phyloP scores from a whole-genome alignment of 2,797 vertebrate species.

The Ispidina picta region DNA sequence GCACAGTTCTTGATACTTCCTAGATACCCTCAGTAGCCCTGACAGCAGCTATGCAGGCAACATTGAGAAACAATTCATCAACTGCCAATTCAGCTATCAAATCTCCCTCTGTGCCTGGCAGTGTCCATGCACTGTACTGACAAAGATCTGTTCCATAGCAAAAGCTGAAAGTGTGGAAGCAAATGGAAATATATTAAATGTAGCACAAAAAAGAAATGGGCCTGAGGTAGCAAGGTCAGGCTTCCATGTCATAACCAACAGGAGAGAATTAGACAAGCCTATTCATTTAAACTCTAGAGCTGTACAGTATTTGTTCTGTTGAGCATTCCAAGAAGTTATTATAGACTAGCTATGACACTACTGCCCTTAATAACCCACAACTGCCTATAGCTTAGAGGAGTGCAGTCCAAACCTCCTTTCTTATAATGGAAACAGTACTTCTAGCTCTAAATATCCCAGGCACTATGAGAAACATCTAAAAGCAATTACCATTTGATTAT shows the following conservation, averaged over 20 bases:
- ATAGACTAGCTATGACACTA: not conserved
- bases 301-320: not conserved
- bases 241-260: not conserved
- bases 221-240: not conserved
- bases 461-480: not conserved
- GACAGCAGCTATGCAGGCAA: not conserved
- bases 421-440: not conserved
- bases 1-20: not conserved
- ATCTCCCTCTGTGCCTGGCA: not conserved
- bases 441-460: not conserved
- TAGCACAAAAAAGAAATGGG: not conserved
- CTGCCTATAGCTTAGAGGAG: not conserved
- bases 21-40: not conserved
- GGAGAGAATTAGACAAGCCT: not conserved
- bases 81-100: not conserved
- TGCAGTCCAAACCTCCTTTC: not conserved
- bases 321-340: not conserved
- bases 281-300: not conserved
- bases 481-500: not conserved
- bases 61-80: not conserved
- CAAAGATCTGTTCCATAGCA: not conserved
- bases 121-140: not conserved
- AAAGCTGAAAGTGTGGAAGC: not conserved
- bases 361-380: not conserved
- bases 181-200: not conserved